Percentiles rank a stretch among this genome's conserved stretches.
Conservation (phyloP, 2,797 vertebrate genomes). For the Anomalospiza imberbis region DNA sequence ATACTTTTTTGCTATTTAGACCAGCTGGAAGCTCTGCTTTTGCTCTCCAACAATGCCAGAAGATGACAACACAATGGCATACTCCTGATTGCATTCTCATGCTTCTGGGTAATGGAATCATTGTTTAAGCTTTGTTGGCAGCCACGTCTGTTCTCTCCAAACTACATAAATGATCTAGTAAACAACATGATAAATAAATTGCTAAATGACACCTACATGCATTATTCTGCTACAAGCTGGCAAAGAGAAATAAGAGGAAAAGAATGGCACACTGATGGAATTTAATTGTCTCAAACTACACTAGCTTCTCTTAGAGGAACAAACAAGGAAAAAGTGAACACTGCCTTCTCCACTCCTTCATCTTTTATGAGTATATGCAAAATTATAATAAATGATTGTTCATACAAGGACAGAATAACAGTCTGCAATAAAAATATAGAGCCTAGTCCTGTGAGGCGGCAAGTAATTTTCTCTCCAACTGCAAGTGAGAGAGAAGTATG, state of each 20-base stretch:
- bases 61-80: neutral
- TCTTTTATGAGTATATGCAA: neutral
- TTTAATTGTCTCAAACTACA: neutral
- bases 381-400: neutral
- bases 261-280: neutral
- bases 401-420: neutral
- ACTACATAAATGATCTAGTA: neutral
- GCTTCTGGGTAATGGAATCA: neutral
- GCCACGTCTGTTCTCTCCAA: neutral
- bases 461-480: neutral
- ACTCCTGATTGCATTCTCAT: neutral
- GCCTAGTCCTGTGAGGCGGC: neutral
- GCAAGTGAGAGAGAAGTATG: neutral
- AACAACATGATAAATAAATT: constrained; percentile 34
- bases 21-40: neutral
- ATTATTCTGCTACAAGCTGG: neutral
- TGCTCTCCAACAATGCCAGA: neutral
- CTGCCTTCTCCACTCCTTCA: neutral
- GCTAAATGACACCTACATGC: neutral
- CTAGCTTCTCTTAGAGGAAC: neutral
- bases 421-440: neutral
- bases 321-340: neutral
- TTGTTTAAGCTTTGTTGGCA: constrained; percentile 16
- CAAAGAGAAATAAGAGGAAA: neutral
- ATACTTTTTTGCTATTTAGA: neutral